Evolutionary conservation across 2,888 invertebrate species (phyloP).

Genomic region (Pyrgus malvae): DNA sequence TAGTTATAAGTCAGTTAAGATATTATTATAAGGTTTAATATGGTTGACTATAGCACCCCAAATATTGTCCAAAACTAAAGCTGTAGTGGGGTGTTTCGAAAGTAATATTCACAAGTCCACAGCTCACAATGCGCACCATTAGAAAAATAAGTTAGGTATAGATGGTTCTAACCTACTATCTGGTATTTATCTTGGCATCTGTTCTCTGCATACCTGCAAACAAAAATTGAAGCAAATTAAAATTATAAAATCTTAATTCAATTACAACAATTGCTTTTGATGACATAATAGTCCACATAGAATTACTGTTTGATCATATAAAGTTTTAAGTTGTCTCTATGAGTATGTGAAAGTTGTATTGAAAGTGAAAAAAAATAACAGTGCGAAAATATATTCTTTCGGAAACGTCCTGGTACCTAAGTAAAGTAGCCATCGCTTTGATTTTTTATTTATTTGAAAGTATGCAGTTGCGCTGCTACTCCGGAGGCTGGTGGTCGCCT

Average conservation of each 20-base stretch:
- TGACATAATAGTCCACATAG: no score
- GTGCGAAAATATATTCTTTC: no score
- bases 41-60: conserved; percentile 77
- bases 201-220: conserved; percentile 78
- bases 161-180: conserved; percentile 71
- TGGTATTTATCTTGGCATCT: conserved; percentile 79
- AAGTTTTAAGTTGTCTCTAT: no score
- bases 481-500: no score
- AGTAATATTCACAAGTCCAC: conserved; percentile 77
- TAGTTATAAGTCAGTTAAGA: conserved; percentile 63
- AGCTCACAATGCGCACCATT: conserved; percentile 80
- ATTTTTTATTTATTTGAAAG: no score
- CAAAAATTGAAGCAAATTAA: not conserved
- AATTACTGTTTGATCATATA: no score
- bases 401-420: no score
- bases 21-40: conserved; percentile 59
- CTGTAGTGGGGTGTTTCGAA: conserved; percentile 62
- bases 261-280: no score
- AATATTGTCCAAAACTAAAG: conserved; percentile 62
- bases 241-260: not conserved
- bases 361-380: no score
- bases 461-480: no score
- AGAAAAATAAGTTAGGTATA: conserved; percentile 82
- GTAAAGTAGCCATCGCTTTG: no score
- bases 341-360: no score